Base-by-base conservation (phyloP, 1,140 invertebrate species). In the Drosophila murphyi region DNA sequence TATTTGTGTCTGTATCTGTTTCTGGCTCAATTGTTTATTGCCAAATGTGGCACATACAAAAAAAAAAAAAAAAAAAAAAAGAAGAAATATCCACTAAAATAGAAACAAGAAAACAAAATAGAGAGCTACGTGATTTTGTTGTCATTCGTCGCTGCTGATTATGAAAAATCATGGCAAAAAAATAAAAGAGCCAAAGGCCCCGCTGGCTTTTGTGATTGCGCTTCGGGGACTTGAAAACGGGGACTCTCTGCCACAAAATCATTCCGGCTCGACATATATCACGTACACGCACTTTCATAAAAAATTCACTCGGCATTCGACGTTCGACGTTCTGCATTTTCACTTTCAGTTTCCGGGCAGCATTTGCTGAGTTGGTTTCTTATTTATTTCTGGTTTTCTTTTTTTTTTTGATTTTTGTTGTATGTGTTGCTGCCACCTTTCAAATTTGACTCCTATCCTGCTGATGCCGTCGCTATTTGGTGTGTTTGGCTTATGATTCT, bases 131-230 rank as follows among this genome's bases (percentile, higher is more conserved):
- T 88, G 83, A 89, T 89, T 83, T 88, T 88, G 73, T 88, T 75
- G 85, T 63, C 70, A 78, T 88, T 88, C 77, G 76, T 7, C 67
- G 43, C 41, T 45, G 56, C 72, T 87, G 70, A 87, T 88, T 87
- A 87, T 87, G 83, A 87, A 82, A 87, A 87, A 88, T 88, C 83
- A 88, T 88, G 85, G 76, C 82, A 80, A 80, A 87, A 87, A 70
- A 74, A 48, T 29, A 43, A 47, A 41, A 28, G 28, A 54, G 35
- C 29, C 7, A 67, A 76, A 86, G 72, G 47, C 65, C 74, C 79
- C 79, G 79, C 83, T 76, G 79, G 57, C 77, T 41, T 43, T 61
- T 78, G 75, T 55, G 56, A 52, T 37, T 59, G 47, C 60, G 72
- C 57, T 67, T 51, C 43, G 43, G 56, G 56, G 57, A 73, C 55